Evolutionary conservation across 2,797 vertebrate genomes (phyloP).

Genomic region (Pelobates cultripes): DNA sequence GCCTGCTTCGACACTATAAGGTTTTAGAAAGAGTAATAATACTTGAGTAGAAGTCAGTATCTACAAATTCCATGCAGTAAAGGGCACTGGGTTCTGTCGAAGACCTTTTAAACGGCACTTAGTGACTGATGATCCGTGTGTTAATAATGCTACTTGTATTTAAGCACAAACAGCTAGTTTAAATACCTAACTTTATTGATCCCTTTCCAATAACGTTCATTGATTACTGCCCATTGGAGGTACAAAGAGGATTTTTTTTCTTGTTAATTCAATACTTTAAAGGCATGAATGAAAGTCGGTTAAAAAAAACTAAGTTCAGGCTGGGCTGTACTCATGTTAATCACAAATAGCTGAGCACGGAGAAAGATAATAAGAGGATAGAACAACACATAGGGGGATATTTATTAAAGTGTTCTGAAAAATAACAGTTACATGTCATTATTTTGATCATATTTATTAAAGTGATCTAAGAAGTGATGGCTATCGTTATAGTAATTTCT

Average conservation of each 20-base stretch:
- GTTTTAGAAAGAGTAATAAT: constrained; percentile 44
- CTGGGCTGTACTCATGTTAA: too few relatives aligned
- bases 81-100: constrained; percentile 8
- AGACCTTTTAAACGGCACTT: constrained; percentile 35
- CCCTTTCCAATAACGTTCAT: constrained; percentile 24
- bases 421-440: too few relatives aligned
- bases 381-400: too few relatives aligned
- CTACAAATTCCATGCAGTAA: background rate
- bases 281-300: too few relatives aligned
- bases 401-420: too few relatives aligned
- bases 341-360: too few relatives aligned
- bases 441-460: too few relatives aligned
- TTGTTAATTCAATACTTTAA: too few relatives aligned
- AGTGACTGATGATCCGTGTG: constrained; percentile 41
- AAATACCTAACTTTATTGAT: constrained; percentile 39
- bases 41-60: constrained; percentile 14
- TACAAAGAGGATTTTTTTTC: background rate
- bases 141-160: constrained; percentile 33
- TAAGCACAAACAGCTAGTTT: constrained; percentile 19
- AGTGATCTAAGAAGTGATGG: too few relatives aligned
- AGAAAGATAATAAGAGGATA: too few relatives aligned
- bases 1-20: background rate
- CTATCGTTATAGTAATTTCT: too few relatives aligned
- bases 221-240: background rate
- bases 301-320: too few relatives aligned